Base-by-base conservation (phyloP, 1,140 invertebrate genomes). In the Drosophila athabasca region DNA sequence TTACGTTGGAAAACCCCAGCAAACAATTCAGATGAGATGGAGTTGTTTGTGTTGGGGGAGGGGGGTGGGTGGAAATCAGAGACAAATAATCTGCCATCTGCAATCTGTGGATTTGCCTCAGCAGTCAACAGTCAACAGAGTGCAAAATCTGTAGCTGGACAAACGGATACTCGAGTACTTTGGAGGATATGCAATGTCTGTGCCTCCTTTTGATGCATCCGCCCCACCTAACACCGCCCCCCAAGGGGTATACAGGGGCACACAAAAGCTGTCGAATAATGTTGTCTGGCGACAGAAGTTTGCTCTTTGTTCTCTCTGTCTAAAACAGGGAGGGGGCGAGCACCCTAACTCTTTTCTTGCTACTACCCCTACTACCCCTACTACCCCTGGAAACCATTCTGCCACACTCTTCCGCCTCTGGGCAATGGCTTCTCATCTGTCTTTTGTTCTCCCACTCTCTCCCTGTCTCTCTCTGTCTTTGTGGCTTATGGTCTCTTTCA, bases 261-360 rank as follows among this genome's bases (percentile, higher is more conserved):
- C 29, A 57, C 41, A 60, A 60, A 65, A 76, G 58, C 53, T 54
- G 58, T 76, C 71, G 49, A 75, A 67, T 61, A 53, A 53, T 51
- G 52, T 46, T 35, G 55, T 59, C 39, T 62, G 69, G 60, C 76
- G 60, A 79, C 76, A 79, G 64, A 55, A 76, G 62, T 68, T 81
- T 31, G 67, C 53, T 35, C 26, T 61, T 51, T 50, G 8, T 31
- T 9, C 11, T 15, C 39, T 7, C 13, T 48, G 8, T 19, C 31
- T 13, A 44, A 26, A 26, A 26, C 5, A 26, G 24, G 24, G 24
- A 26, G 5, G 24, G 24, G 24, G 17, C 17, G 17, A 26, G 24
- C 4, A 9, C 17, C 31, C 65, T 44, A n/a, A 62, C 57, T 69
- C 53, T 35, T 35, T 35, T 35, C 9, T 35, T 35, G n/a, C n/a